Percentiles rank a stretch among this genome's conserved stretches.
These are phyloP conservation scores for Nycteola revayana DNA, from an alignment of 2,888 invertebrate species.

Conservation along the genomic window DNA sequence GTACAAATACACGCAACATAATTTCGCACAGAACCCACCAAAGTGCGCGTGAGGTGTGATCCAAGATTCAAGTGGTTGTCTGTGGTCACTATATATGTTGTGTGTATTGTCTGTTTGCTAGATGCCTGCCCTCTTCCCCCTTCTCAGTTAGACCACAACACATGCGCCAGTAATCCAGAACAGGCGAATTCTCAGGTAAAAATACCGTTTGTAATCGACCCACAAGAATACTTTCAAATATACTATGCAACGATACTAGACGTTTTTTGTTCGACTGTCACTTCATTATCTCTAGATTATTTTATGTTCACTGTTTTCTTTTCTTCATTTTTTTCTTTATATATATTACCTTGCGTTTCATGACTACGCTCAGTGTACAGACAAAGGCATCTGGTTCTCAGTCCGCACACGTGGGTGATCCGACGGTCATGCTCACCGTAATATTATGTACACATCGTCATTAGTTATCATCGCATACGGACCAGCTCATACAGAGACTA, in stretches of 20 bases:
- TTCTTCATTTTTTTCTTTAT: constrained; percentile 56
- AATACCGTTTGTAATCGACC: constrained; percentile 78
- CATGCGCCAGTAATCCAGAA: constrained; percentile 88
- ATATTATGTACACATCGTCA: constrained; percentile 60
- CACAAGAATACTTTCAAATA: constrained; percentile 76
- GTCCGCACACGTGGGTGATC: constrained; percentile 9
- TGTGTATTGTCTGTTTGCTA: constrained; percentile 96
- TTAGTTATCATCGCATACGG: constrained; percentile 71
- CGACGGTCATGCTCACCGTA: constrained; percentile 40
- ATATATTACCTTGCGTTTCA: constrained; percentile 58
- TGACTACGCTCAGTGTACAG: constrained; percentile 69
- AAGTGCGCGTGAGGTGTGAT: constrained; percentile 79
- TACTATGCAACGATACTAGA: constrained; percentile 78
- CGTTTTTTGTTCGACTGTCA: constrained; percentile 74
- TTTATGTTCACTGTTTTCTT: constrained; percentile 68
- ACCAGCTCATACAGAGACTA: constrained; percentile 71
- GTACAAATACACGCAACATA: constrained; percentile 80
- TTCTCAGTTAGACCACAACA: constrained; percentile 93
- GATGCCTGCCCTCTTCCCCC: constrained; percentile 96
- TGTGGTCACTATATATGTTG: constrained; percentile 84
- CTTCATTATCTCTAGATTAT: constrained; percentile 73
- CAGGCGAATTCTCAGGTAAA: constrained; percentile 87
- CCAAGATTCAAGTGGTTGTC: constrained; percentile 80
- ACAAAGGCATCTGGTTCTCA: constrained; percentile 48
- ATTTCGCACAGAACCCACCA: constrained; percentile 60